Evolutionary conservation across 2,113 vertebrate species (phyloP), one percentile per base, ranked within the genome.

Genomic region (Perca flavescens): DNA sequence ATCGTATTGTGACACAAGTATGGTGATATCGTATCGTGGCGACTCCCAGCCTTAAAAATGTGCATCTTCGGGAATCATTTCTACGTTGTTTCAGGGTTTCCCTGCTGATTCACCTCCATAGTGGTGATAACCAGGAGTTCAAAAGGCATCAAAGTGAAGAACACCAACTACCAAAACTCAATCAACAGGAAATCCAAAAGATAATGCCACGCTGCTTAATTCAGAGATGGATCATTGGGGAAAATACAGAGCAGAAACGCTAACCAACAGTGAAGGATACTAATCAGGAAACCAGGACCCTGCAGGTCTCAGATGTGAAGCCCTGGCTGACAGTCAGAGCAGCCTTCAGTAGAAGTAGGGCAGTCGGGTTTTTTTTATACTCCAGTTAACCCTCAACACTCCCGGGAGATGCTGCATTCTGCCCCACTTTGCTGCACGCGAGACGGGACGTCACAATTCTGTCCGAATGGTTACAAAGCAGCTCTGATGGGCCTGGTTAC

Each of bases 281-380:
- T 14, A 52, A 47, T 31, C 17, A 49, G 68, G 6, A 54, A 16
- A 53, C n/a, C 46, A 15, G 68, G 57, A 86, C 28, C 34, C 73
- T 50, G 79, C 56, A 71, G 65, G 47, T 49, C 66, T 15, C 31
- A 3, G 54, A 47, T 25, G 57, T 28, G 40, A 15, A 49, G 56
- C 63, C 46, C 50, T 3, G 50, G 25, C 56, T n/a, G 17, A 52
- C 40, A 72, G 34, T 49, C 36, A 2, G 31, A 66, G 63, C 57
- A 75, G 79, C 83, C 65, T 83, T 31, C 0, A 69, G 61, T 2
- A 53, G 82, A 91, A 92, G 77, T 91, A 89, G 89, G 89, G 58
- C 91, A 90, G 64, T 11, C 5, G 60, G 81, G 83, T 89, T 88
- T 89, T 88, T 31, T 11, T 88, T 82, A 90, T 90, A 90, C 89